These are phyloP conservation scores for Sebastes umbrosus DNA, from an alignment of 2,797 vertebrate genomes.

Conservation along the genomic window DNA sequence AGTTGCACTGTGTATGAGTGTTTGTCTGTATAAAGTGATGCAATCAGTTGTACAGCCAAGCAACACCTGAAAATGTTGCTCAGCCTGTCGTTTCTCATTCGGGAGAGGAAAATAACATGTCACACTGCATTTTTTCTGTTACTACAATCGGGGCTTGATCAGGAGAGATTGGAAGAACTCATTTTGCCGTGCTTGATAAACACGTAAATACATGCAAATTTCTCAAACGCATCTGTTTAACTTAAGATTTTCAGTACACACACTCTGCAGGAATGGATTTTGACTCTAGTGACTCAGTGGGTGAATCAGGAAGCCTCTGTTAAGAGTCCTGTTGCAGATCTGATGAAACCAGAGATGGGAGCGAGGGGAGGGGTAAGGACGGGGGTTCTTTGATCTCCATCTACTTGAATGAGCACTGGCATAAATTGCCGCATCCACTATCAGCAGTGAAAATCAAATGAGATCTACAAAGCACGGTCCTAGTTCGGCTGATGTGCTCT, in stretches of 20 bases:
- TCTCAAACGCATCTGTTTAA: constrained; percentile 18
- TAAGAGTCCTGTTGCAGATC: constrained; percentile 61
- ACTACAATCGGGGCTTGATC: constrained; percentile 22
- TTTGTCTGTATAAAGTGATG: constrained; percentile 35
- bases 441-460: constrained; percentile 78
- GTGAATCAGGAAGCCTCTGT: constrained; percentile 40
- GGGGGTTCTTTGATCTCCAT: constrained; percentile 73
- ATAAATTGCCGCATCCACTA: constrained; percentile 74
- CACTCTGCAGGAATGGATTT: constrained; percentile 42
- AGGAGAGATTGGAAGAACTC: background rate
- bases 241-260: constrained; percentile 6
- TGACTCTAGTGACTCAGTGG: constrained; percentile 41
- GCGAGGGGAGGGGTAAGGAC: constrained; percentile 27
- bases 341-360: constrained; percentile 71
- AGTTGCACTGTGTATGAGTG: background rate
- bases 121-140: constrained; percentile 4
- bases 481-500: constrained; percentile 52
- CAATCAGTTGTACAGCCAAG: constrained; percentile 19
- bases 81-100: background rate
- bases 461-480: constrained; percentile 71
- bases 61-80: constrained; percentile 21
- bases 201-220: constrained; percentile 56
- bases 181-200: constrained; percentile 35
- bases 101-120: constrained; percentile 1
- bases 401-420: constrained; percentile 71